These are phyloP conservation scores for Torymus tubicola DNA, from an alignment of 2,888 invertebrate genomes.

Conservation along the genomic window DNA sequence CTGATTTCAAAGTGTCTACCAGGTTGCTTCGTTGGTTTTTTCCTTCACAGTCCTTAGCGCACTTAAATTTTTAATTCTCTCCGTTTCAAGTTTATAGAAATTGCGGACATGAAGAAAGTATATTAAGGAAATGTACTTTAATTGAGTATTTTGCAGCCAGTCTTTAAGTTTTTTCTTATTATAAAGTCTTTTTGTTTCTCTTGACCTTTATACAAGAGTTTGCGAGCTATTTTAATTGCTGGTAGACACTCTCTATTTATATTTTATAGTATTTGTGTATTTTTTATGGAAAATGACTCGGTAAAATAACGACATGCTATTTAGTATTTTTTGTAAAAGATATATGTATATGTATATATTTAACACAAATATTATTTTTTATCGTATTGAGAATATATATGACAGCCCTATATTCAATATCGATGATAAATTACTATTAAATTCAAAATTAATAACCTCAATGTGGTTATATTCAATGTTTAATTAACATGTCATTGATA, in stretches of 20 bases:
- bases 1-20: slow-evolving; percentile 48
- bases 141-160: slow-evolving; percentile 57
- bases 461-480: slow-evolving; percentile 61
- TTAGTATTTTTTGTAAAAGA: slow-evolving; percentile 9
- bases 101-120: slow-evolving; percentile 47
- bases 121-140: slow-evolving; percentile 52
- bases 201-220: slow-evolving; percentile 21
- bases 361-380: neutral
- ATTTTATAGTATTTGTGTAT: neutral
- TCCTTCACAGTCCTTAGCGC: slow-evolving; percentile 38
- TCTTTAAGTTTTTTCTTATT: slow-evolving; percentile 56
- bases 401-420: too few species aligned
- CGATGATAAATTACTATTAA: neutral
- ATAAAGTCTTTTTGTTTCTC: slow-evolving; percentile 51
- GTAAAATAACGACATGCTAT: slow-evolving; percentile 23
- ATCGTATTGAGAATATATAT: too few species aligned
- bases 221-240: slow-evolving; percentile 23
- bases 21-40: slow-evolving; percentile 54
- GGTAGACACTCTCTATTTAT: slow-evolving; percentile 48
- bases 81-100: slow-evolving; percentile 27
- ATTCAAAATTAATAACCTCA: slow-evolving; percentile 39
- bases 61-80: slow-evolving; percentile 33
- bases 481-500: slow-evolving; percentile 62
- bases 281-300: slow-evolving; percentile 19
- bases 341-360: neutral